phyloP scores from a whole-genome alignment of 2,113 vertebrate genomes.

The Acrocephalus arundinaceus region DNA sequence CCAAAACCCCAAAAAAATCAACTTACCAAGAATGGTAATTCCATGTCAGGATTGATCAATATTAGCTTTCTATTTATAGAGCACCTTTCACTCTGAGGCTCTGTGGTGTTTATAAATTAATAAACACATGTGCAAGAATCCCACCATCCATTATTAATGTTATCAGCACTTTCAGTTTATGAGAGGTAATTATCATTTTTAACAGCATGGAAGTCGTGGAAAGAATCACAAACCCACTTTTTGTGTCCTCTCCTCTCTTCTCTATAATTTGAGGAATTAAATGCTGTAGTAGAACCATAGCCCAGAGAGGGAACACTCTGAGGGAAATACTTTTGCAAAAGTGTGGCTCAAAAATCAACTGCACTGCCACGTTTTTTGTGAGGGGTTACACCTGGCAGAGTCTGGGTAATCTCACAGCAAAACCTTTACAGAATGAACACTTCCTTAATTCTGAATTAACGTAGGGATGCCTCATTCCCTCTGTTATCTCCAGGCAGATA shows the following conservation, averaged over 20 bases:
- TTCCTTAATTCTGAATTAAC: not conserved
- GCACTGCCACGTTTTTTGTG: not conserved
- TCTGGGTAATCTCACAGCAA: not conserved
- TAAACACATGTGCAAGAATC: constrained; percentile 41
- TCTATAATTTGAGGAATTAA: not conserved
- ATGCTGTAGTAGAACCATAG: not conserved
- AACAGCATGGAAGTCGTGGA: not conserved
- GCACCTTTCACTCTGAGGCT: constrained; percentile 1
- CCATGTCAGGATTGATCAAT: constrained; percentile 44
- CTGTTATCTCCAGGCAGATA: not conserved
- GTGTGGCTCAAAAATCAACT: not conserved
- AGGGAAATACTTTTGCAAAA: not conserved
- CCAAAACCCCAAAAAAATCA: not conserved
- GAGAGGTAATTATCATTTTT: constrained; percentile 19
- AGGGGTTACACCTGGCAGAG: not conserved
- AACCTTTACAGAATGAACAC: not conserved
- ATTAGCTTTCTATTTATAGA: constrained; percentile 47
- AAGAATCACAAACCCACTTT: not conserved
- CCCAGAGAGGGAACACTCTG: not conserved
- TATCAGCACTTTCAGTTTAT: not conserved
- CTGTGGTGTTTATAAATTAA: constrained; percentile 58
- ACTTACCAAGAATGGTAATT: not conserved
- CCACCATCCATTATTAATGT: constrained; percentile 51
- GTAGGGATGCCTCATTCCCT: not conserved
- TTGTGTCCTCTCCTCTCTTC: not conserved